These are phyloP conservation scores for Anhinga rufa DNA, from an alignment of 2,113 vertebrate genomes.

Conservation along the genomic window DNA sequence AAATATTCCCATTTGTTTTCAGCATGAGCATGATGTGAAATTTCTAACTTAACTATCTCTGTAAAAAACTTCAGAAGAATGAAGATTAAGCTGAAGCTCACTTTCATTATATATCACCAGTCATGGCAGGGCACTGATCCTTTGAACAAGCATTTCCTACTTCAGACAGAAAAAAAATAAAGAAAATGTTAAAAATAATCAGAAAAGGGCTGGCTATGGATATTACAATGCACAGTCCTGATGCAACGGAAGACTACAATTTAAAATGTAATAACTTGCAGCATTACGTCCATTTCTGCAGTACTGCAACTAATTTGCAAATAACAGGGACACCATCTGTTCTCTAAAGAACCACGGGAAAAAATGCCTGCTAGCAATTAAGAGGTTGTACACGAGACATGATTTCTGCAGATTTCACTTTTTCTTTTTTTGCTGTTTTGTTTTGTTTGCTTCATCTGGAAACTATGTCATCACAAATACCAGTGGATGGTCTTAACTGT, in stretches of 20 bases:
- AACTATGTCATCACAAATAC: background rate
- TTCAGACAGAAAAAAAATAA: background rate
- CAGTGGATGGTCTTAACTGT: background rate
- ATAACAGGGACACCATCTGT: slow-evolving; percentile 32
- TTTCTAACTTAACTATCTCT: background rate
- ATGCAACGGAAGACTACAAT: background rate
- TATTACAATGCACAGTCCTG: background rate
- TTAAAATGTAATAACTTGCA: background rate
- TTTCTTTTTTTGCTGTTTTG: background rate
- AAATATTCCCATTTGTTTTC: background rate
- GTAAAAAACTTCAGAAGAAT: background rate
- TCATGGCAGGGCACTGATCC: background rate
- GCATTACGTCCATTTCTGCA: background rate
- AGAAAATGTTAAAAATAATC: background rate
- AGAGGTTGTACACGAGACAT: background rate
- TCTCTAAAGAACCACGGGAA: background rate
- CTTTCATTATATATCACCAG: background rate
- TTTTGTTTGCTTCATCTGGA: background rate
- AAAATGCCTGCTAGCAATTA: slow-evolving; percentile 7
- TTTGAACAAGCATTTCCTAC: background rate
- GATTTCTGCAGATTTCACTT: background rate
- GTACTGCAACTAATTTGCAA: background rate
- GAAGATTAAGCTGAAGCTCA: background rate
- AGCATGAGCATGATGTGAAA: background rate
- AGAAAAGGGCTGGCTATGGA: background rate